Evolutionary conservation across 2,797 vertebrate species (phyloP).

Genomic region (Knipowitschia caucasica): DNA sequence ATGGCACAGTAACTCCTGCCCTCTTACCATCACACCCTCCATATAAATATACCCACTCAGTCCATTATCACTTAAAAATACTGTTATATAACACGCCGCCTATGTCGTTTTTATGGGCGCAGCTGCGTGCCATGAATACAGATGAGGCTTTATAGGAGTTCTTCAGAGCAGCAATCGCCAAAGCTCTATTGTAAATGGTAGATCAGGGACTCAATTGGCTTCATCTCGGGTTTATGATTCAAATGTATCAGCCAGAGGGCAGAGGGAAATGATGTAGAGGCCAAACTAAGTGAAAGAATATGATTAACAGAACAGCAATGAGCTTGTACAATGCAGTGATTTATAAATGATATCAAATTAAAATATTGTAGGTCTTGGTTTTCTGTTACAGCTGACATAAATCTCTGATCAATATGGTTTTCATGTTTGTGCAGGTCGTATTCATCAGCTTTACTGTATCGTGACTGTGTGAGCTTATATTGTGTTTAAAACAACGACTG

Average conservation of each 20-base stretch:
- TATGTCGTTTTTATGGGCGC: constrained; percentile 42
- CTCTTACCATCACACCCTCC: constrained; percentile 33
- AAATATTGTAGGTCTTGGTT: background rate
- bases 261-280: constrained; percentile 2
- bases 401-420: too few species aligned
- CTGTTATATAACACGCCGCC: constrained; percentile 24
- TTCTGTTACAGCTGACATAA: too few species aligned
- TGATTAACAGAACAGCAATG: constrained; percentile 3
- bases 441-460: too few species aligned
- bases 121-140: constrained; percentile 31
- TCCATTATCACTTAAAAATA: constrained; percentile 49
- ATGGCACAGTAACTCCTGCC: constrained; percentile 24
- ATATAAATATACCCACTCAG: constrained; percentile 45
- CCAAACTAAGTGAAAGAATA: background rate
- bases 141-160: constrained; percentile 31
- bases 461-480: too few species aligned
- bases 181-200: constrained; percentile 20
- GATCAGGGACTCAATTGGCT: constrained; percentile 10
- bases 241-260: constrained; percentile 11
- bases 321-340: background rate
- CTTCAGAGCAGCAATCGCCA: constrained; percentile 4
- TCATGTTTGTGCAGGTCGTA: too few species aligned
- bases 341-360: background rate
- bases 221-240: constrained; percentile 12
- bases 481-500: too few species aligned